These are phyloP conservation scores for Lagorchestes hirsutus DNA, from an alignment of 2,797 vertebrate genomes.

Conservation along the genomic window DNA sequence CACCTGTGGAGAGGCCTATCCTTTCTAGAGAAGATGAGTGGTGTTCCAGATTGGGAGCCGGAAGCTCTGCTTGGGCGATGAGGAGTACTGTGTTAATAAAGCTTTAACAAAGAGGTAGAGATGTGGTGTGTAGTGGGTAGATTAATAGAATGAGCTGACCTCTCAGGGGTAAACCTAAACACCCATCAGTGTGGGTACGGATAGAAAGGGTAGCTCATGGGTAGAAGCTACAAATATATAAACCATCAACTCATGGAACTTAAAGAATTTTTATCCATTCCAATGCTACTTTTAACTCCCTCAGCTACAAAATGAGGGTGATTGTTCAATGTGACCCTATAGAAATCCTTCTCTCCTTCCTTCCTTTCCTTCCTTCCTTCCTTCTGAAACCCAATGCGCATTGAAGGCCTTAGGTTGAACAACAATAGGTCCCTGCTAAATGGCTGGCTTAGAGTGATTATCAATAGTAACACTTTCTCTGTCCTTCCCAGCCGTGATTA, in stretches of 20 bases:
- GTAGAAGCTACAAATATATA: background rate
- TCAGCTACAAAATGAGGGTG: background rate
- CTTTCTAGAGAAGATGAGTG: background rate
- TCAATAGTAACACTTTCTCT: too few relatives aligned
- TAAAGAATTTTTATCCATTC: background rate
- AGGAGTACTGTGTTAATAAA: background rate
- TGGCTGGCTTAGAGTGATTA: too few relatives aligned
- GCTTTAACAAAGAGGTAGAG: background rate
- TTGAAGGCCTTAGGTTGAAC: too few relatives aligned
- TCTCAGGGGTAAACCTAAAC: background rate
- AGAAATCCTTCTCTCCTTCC: background rate
- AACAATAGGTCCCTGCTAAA: too few relatives aligned
- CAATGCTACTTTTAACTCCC: background rate
- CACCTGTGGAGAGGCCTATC: background rate
- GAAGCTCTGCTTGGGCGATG: background rate
- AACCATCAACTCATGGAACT: background rate
- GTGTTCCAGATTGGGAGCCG: background rate
- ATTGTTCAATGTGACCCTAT: background rate
- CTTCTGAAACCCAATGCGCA: too few relatives aligned
- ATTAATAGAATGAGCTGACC: background rate
- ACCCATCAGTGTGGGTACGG: background rate
- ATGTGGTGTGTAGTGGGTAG: background rate
- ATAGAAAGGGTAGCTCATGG: background rate
- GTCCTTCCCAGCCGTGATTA: too few relatives aligned
- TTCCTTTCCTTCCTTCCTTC: too few relatives aligned